Conservation (phyloP, 2,113 vertebrate species). For the Amazona guildingii region DNA sequence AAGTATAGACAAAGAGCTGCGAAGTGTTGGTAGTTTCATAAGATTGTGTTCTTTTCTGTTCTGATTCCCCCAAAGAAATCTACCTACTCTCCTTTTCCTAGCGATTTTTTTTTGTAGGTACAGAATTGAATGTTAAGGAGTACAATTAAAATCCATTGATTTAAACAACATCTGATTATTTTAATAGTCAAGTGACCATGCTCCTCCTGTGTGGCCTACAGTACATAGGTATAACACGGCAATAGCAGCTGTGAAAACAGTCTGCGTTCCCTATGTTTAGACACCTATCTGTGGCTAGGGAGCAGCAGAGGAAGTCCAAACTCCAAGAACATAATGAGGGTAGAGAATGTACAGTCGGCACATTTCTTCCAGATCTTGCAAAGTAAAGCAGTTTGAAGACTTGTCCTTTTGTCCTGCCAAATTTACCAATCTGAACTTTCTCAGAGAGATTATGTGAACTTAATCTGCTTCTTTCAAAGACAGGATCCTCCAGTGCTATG, state of each 20-base stretch:
- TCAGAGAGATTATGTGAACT: neutral
- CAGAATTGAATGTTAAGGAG: neutral
- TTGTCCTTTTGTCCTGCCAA: constrained; percentile 29
- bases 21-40: neutral
- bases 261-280: constrained; percentile 67
- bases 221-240: constrained; percentile 52
- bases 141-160: constrained; percentile 18
- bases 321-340: constrained; percentile 31
- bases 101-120: neutral
- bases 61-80: neutral
- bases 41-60: neutral
- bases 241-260: constrained; percentile 77
- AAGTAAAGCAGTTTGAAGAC: constrained; percentile 34
- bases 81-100: neutral
- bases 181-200: neutral
- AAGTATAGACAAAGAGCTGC: neutral
- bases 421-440: constrained; percentile 7
- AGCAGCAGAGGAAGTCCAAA: constrained; percentile 62
- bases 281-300: constrained; percentile 70
- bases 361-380: constrained; percentile 33
- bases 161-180: constrained; percentile 22
- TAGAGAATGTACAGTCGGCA: constrained; percentile 6
- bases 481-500: neutral
- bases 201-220: constrained; percentile 72
- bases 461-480: neutral